Percentiles rank a stretch among this genome's conserved stretches.
Evolutionary conservation across 1,140 invertebrate genomes (phyloP).

Genomic region (Drosophila simulans): DNA sequence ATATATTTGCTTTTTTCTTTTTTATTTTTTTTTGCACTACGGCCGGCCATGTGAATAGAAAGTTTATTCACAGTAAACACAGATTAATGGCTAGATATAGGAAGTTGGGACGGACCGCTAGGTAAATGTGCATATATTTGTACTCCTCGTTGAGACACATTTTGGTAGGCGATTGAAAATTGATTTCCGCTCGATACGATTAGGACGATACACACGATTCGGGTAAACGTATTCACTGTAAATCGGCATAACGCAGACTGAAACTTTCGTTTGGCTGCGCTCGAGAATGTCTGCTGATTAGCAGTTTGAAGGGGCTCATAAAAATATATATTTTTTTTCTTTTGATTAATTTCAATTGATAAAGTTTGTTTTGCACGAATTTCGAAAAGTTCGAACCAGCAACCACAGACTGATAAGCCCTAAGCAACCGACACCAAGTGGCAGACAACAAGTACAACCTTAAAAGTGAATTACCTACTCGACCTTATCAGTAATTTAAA

Average conservation of each 20-base stretch:
- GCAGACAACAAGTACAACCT: conserved; percentile 20
- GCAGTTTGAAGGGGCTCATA: conserved; percentile 40
- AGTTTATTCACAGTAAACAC: conserved; percentile 56
- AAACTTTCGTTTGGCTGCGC: conserved; percentile 39
- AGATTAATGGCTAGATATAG: conserved; percentile 47
- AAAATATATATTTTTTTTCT: conserved; percentile 41
- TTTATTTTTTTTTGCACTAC: conserved; percentile 22
- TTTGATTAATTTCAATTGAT: conserved; percentile 71
- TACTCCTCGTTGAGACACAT: conserved; percentile 83
- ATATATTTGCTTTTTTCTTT: conserved; percentile 35
- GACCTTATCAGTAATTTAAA: conserved; percentile 17
- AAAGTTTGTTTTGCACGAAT: conserved; percentile 57
- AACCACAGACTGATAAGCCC: conserved; percentile 35
- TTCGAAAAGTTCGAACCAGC: conserved; percentile 20
- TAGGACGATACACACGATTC: conserved; percentile 16
- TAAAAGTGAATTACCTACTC: conserved; percentile 13
- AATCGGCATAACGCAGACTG: conserved; percentile 67
- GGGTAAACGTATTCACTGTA: conserved; percentile 56
- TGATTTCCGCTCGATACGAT: conserved; percentile 25
- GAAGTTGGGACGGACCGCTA: conserved; percentile 60
- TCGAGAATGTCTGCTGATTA: conserved; percentile 62
- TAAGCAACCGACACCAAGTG: conserved; percentile 9
- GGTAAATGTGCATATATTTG: conserved; percentile 77
- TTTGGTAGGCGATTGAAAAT: conserved; percentile 26
- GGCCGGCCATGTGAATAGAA: conserved; percentile 75